Evolutionary conservation across 2,888 invertebrate species (phyloP).

Genomic region (Monoplex corrugatus): DNA sequence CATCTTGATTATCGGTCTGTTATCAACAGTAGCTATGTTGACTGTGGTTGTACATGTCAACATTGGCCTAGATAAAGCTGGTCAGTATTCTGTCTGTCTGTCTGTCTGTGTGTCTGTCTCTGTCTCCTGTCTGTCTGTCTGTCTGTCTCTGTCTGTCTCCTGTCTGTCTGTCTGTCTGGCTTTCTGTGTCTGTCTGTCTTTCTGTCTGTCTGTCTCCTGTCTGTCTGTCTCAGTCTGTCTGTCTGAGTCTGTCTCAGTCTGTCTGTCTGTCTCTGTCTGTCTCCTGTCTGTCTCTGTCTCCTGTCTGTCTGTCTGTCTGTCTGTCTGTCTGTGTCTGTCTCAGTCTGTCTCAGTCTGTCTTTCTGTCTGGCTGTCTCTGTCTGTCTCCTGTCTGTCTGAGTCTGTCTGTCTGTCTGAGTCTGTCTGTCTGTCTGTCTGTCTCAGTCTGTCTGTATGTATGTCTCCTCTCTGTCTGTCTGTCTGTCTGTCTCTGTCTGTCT

Average conservation of each 20-base stretch:
- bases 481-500: not conserved
- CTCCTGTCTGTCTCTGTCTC: not conserved
- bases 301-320: not conserved
- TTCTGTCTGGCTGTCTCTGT: not conserved
- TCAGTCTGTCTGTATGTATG: not conserved
- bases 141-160: not conserved
- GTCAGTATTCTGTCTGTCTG: too few species aligned
- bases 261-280: not conserved
- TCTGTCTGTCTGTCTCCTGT: not conserved
- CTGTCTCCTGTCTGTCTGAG: not conserved
- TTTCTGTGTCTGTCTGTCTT: not conserved
- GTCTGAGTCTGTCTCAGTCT: not conserved
- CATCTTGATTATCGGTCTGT: too few species aligned
- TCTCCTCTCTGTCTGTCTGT: not conserved
- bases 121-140: too few species aligned
- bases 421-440: not conserved
- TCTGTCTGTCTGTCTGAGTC: not conserved
- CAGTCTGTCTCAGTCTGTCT: not conserved
- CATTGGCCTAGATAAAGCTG: too few species aligned
- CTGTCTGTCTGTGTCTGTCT: not conserved
- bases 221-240: not conserved
- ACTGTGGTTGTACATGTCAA: too few species aligned
- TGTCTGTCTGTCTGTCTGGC: not conserved
- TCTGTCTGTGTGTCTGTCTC: too few species aligned
- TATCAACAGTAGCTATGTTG: too few species aligned